Evolutionary conservation across 2,797 vertebrate species (phyloP).

Genomic region (Luscinia megarhynchos): DNA sequence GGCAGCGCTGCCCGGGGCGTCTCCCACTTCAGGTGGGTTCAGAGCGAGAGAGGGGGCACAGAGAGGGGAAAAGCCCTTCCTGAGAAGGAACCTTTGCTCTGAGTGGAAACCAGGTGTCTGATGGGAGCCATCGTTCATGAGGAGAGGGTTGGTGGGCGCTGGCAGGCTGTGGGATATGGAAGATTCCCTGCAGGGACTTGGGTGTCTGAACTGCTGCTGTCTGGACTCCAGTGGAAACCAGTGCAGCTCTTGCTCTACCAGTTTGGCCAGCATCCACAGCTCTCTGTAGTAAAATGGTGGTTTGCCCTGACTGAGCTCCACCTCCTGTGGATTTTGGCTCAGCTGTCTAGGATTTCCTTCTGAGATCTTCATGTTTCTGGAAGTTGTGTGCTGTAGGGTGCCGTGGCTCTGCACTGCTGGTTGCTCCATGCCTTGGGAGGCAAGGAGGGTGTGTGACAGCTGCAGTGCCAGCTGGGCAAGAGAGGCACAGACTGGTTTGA

Average conservation of each 20-base stretch:
- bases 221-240: not conserved
- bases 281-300: not conserved
- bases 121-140: not conserved
- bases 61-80: not conserved
- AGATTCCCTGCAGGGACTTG: not conserved
- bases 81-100: not conserved
- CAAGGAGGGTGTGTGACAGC: not conserved
- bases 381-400: not conserved
- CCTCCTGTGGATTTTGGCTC: not conserved
- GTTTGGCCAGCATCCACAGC: not conserved
- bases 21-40: not conserved
- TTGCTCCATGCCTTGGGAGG: fast-evolving
- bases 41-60: not conserved
- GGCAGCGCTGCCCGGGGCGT: not conserved
- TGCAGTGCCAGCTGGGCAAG: not conserved
- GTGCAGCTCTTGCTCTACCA: not conserved
- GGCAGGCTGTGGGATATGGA: not conserved
- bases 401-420: not conserved
- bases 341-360: not conserved
- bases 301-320: not conserved
- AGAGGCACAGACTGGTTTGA: fast-evolving
- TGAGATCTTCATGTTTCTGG: not conserved
- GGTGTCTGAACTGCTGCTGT: not conserved
- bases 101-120: not conserved
- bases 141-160: not conserved